Conservation (phyloP, 2,888 invertebrate species). For the Cataglyphis altisquamis region DNA sequence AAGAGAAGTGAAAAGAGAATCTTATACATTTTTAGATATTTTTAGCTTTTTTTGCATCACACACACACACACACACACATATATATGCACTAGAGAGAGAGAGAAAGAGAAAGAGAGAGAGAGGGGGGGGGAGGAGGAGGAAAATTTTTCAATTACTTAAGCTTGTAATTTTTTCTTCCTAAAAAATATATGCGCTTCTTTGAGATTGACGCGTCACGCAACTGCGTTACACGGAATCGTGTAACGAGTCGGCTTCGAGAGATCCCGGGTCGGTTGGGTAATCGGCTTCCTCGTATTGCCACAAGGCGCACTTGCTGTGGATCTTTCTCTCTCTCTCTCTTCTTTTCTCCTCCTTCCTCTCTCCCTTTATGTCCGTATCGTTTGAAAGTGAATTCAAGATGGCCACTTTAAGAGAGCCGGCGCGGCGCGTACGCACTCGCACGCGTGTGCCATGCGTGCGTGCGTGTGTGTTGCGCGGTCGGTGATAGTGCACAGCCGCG, state of each 20-base stretch:
- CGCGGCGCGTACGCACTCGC: constrained; percentile 23
- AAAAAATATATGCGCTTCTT: constrained; percentile 7
- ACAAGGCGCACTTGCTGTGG: constrained; percentile 51
- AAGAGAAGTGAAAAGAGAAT: neutral
- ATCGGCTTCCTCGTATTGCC: constrained; percentile 84
- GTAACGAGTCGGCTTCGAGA: constrained; percentile 67
- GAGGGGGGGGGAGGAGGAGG: neutral
- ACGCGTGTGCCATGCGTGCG: constrained; percentile 7
- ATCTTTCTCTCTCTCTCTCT: constrained; percentile 39
- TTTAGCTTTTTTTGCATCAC: neutral
- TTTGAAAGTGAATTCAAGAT: constrained; percentile 83
- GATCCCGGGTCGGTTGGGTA: constrained; percentile 78
- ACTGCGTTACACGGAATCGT: constrained; percentile 65
- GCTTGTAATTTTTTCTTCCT: constrained; percentile 18
- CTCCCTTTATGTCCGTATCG: constrained; percentile 53
- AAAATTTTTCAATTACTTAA: constrained; percentile 23
- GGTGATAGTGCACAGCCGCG: constrained; percentile 77
- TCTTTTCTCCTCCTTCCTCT: neutral
- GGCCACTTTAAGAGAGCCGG: constrained; percentile 74
- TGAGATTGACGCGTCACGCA: constrained; percentile 50
- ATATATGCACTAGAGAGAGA: no score
- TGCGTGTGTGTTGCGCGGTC: constrained; percentile 46
- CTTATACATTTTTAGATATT: neutral
- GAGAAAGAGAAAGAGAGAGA: no score
- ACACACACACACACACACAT: no score